Conservation (phyloP, 2,797 vertebrate genomes). For the Acridotheres tristis region DNA sequence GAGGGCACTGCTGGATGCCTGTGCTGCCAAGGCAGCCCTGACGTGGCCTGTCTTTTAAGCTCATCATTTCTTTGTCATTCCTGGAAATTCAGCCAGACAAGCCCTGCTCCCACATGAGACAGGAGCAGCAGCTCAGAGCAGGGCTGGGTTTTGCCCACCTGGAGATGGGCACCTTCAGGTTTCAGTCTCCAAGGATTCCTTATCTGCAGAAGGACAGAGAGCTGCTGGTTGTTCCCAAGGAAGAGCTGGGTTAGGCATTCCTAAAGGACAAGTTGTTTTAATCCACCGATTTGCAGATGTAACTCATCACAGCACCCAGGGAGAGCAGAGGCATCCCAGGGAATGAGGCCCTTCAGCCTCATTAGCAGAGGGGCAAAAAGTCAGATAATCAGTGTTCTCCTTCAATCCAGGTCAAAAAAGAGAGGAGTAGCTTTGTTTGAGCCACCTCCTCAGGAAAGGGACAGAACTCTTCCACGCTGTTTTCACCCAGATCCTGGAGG, state of each 20-base stretch:
- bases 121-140: accelerated
- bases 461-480: neutral
- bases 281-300: neutral
- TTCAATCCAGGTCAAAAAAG: neutral
- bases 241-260: neutral
- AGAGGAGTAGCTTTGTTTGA: neutral
- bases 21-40: neutral
- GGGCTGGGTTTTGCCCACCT: neutral
- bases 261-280: neutral
- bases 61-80: neutral
- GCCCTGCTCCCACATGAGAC: accelerated
- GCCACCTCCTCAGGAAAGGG: neutral
- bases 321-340: neutral
- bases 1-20: neutral
- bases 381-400: neutral
- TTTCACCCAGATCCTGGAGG: neutral
- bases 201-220: neutral
- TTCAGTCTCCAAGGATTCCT: neutral
- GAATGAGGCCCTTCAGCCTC: neutral
- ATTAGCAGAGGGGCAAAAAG: neutral
- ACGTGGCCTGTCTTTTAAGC: neutral
- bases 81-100: neutral
- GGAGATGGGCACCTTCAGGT: neutral
- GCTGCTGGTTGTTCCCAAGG: neutral
- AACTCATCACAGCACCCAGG: accelerated